Evolutionary conservation across 2,113 vertebrate genomes (phyloP).

Genomic region (Elephas maximus): DNA sequence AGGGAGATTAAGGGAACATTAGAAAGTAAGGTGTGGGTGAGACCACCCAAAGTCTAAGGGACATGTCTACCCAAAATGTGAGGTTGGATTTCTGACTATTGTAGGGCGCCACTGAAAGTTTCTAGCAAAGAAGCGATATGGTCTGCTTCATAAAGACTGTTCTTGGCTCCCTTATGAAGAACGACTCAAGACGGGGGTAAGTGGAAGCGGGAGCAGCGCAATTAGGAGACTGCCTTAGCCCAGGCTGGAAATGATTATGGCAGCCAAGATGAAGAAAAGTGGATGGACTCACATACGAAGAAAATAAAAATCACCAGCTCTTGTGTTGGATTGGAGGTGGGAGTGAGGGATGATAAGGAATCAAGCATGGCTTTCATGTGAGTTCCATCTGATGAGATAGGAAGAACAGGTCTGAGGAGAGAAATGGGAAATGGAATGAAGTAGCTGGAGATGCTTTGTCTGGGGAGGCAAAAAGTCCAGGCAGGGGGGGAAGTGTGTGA

Average conservation of each 20-base stretch:
- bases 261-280: not conserved
- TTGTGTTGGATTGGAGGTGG: not conserved
- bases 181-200: not conserved
- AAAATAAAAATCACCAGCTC: not conserved
- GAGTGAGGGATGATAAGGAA: not conserved
- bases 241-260: not conserved
- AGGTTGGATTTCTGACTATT: not conserved
- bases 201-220: not conserved
- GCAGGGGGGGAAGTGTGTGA: not conserved
- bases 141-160: not conserved
- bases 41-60: not conserved
- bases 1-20: not conserved
- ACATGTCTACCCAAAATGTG: not conserved
- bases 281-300: not conserved
- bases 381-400: not conserved
- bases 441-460: not conserved
- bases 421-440: not conserved
- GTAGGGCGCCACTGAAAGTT: not conserved
- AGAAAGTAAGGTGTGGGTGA: not conserved
- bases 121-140: not conserved
- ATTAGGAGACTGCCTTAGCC: not conserved
- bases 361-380: not conserved
- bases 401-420: not conserved
- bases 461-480: not conserved
- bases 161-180: not conserved